Evolutionary conservation across 2,888 invertebrate genomes (phyloP), one percentile per base, ranked within the genome.

Genomic region (Helicoverpa assulta): DNA sequence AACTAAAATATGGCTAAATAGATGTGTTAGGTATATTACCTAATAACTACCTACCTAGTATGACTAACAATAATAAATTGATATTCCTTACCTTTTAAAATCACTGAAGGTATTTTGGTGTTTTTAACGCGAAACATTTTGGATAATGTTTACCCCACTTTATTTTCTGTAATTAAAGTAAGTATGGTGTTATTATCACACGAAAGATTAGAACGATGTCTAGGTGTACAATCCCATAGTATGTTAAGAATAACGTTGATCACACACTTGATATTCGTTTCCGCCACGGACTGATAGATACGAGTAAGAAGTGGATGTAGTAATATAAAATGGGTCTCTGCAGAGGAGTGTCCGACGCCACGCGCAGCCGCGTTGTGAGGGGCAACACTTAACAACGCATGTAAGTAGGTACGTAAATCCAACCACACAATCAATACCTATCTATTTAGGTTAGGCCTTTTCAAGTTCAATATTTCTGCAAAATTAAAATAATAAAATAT

Each of bases 91-190:
- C 82, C 82, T 76, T 64, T 80, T 18, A 64, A 56, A 40, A 61
- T 52, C 51, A 68, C 66, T 29, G 68, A 37, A 26, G 59, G 33
- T 26, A 70, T 55, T 61, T 70, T 80, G 21, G 53, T 40, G 26
- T 14, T 18, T 14, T 65, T 7, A 64, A n/a, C 59, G n/a, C 76
- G 70, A 55, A 80, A 59, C 82, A 82, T 82, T 29, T 67, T 78
- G 16, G 19, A 52, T 18, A n/a, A 57, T 21, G 0, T 58, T 50
- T 53, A 67, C 66, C 37, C 5, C 54, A 21, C 12, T 37, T 19
- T 33, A 52, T 53, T 21, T 40, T 4, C 54, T 58, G 64, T 14
- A 65, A 65, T 37, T 54, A 50, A 33, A 8, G 33, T 37, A 14
- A 61, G 58, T 55, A n/a, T 12, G 6, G 12, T 66, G n/a, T n/a